These are phyloP conservation scores for Enoplolaimus lenunculus DNA, from an alignment of 2,888 invertebrate genomes.

Conservation along the genomic window DNA sequence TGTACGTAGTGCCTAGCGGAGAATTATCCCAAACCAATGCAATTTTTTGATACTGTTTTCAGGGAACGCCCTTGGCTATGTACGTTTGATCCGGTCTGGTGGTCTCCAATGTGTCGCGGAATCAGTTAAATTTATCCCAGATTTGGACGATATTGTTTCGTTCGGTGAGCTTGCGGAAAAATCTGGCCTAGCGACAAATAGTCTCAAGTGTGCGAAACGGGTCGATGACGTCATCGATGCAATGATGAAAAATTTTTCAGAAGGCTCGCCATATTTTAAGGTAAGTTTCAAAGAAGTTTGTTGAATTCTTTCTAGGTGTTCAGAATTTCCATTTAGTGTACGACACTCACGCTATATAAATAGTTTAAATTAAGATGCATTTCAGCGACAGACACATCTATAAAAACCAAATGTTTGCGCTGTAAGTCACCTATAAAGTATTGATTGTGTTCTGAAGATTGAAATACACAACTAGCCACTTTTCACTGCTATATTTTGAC, in stretches of 20 bases:
- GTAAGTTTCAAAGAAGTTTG: slow-evolving; percentile 41
- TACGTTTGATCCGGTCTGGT: slow-evolving; percentile 80
- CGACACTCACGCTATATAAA: too few relatives aligned
- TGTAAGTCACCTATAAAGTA: too few relatives aligned
- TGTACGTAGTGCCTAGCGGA: neutral
- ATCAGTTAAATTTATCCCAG: slow-evolving; percentile 73
- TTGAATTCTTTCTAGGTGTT: too few relatives aligned
- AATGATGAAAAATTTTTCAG: slow-evolving; percentile 66
- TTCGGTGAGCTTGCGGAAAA: slow-evolving; percentile 44
- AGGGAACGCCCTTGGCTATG: slow-evolving; percentile 84
- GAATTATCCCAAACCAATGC: neutral
- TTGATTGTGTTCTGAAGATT: too few relatives aligned
- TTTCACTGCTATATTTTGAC: neutral
- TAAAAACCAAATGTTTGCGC: too few relatives aligned
- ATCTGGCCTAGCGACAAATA: slow-evolving; percentile 38
- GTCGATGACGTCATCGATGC: slow-evolving; percentile 63
- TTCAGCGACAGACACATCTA: too few relatives aligned
- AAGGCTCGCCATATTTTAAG: slow-evolving; percentile 72
- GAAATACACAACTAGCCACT: slow-evolving; percentile 8
- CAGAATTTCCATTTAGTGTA: too few relatives aligned
- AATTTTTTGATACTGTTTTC: slow-evolving; percentile 20
- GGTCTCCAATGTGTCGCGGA: slow-evolving; percentile 79
- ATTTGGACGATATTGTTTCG: slow-evolving; percentile 53
- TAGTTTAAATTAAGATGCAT: too few relatives aligned
- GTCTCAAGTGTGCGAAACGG: slow-evolving; percentile 58